Evolutionary conservation across 2,113 vertebrate genomes (phyloP), one percentile per base, ranked within the genome.

Genomic region (Lasiurus cinereus): DNA sequence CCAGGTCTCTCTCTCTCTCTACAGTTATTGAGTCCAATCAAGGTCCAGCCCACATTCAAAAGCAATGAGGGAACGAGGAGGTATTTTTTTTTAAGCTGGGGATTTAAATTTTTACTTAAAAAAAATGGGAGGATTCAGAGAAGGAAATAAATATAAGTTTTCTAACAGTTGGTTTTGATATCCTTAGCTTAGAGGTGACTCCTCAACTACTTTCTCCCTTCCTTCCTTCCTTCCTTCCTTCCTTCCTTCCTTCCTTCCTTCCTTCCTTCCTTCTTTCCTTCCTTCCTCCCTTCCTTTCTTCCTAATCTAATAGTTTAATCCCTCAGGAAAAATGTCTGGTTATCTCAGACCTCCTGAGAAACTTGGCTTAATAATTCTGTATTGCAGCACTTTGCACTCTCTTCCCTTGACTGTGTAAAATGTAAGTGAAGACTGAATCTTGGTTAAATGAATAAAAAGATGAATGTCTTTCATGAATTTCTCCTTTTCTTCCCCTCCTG

Each of bases 371-470:
- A 70, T 52, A 83, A 88, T 39, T 89, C 50, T 70, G 13, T 1
- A 7, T 67, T 73, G 43, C 36, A 22, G 8, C 64, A 48, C 36
- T 84, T 56, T 90, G 43, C 24, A n/a, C 46, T 87, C 69, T 79
- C 56, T 80, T 56, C 88, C 46, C 50, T 67, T 54, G 76, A 8
- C 54, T 74, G 31, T 69, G 3, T 67, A 46, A 76, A 69, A 88
- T 77, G 33, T 21, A 36, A 83, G 39, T 15, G n/a, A 70, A 69
- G 7, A 94, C 59, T 73, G 50, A 77, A 90, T 67, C 33, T 48
- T 80, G 62, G 64, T 83, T 89, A 94, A 83, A 83, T 80, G 80
- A 94, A 84, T 72, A 69, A 76, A 92, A 88, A 78, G 59, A 94
- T n/a, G 31, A 84, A 91, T 77, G 52, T 74, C 56, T 83, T 87